Percentiles rank a stretch among this genome's conserved stretches.
These are phyloP conservation scores for Melanocharis versteri DNA, from an alignment of 2,113 vertebrate species.

Conservation along the genomic window DNA sequence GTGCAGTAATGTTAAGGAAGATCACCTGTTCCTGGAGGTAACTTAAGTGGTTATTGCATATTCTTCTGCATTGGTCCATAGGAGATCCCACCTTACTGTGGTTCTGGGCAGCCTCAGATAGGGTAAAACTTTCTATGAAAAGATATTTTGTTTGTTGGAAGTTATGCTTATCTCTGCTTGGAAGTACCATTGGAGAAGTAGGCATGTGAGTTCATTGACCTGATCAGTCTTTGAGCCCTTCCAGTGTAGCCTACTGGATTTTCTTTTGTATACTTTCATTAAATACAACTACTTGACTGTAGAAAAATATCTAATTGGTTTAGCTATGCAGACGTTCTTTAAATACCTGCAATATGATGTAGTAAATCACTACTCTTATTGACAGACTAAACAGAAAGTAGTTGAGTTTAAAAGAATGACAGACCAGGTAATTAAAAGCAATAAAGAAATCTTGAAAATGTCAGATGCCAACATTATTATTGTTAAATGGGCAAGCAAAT, in stretches of 20 bases:
- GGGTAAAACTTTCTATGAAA: neutral
- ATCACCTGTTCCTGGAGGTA: neutral
- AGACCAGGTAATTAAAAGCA: neutral
- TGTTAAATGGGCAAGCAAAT: neutral
- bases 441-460: neutral
- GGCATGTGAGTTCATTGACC: neutral
- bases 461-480: neutral
- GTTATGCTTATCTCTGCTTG: neutral
- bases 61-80: neutral
- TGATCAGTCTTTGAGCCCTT: neutral
- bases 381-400: neutral
- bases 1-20: neutral
- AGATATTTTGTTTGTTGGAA: neutral
- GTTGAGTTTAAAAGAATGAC: neutral
- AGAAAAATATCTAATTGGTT: neutral
- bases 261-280: neutral
- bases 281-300: neutral
- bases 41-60: neutral
- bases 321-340: neutral
- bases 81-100: neutral
- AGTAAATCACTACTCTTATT: neutral
- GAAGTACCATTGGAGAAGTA: neutral
- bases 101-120: neutral
- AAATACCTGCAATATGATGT: neutral
- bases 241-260: neutral